Conservation (phyloP, 2,113 vertebrate genomes). For the Ptilonorhynchus violaceus region DNA sequence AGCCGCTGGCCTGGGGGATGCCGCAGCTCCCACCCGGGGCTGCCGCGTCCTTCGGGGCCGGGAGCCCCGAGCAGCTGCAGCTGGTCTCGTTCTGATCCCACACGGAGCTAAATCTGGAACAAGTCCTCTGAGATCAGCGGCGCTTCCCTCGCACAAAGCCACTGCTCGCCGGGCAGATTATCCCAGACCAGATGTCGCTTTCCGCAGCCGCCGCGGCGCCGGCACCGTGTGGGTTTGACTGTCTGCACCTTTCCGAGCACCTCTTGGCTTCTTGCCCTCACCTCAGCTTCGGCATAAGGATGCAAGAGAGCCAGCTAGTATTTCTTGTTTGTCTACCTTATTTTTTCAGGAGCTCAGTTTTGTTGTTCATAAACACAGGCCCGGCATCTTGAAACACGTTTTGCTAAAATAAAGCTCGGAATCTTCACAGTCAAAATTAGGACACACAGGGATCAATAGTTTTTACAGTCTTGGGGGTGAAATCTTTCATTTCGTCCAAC, state of each 20-base stretch:
- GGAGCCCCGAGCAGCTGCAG: not conserved
- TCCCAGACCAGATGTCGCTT: slow-evolving; percentile 37
- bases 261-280: not conserved
- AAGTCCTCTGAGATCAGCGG: not conserved
- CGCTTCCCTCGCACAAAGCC: not conserved
- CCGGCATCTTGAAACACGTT: not conserved
- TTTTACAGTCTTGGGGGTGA: not conserved
- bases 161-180: not conserved
- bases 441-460: not conserved
- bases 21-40: accelerated
- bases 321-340: not conserved
- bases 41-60: accelerated
- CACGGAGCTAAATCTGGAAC: slow-evolving; percentile 41
- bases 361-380: accelerated
- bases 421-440: not conserved
- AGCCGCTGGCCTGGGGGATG: accelerated
- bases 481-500: not conserved
- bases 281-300: not conserved
- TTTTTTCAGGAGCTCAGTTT: not conserved
- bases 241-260: not conserved
- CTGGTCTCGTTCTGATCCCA: not conserved
- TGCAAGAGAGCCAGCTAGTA: not conserved
- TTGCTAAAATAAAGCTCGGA: not conserved
- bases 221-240: accelerated
- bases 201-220: not conserved